Evolutionary conservation across 2,888 invertebrate species (phyloP), one percentile per base, ranked within the genome.

Genomic region (Venusia cambrica): DNA sequence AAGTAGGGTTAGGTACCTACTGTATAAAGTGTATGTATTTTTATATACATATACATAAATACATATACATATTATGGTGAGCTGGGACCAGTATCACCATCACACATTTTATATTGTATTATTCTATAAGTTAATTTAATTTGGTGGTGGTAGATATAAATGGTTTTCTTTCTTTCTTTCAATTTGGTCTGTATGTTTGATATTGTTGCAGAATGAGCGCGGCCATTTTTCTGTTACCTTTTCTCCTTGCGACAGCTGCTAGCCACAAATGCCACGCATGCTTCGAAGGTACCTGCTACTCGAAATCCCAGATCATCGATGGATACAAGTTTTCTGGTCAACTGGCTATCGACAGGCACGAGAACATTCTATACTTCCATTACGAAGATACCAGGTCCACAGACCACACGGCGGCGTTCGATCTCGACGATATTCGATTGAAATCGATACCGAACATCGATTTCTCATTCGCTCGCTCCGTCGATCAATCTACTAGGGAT

Each of bases 311-410:
- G 17, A 57, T 80, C 19, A 60, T 70, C 29, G 59, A 62, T 16
- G 65, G 62, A 18, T 44, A 62, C 15, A 60, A 64, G 30, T 53
- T 79, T 10, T 63, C 73, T 2, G 81, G 80, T 0, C 80, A 80
- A 48, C 42, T 80, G 8, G 77, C 77, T 2, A 54, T 81, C 2
- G 81, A 79, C 21, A 58, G 68, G 39, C 58, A 39, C 0, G 61
- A 62, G 5, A 76, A 80, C 26, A 56, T 68, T 0, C 45, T 80
- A 1, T 73, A 80, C 35, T 75, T 79, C 20, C 77, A 80, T 27
- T 78, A 77, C 41, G 61, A 62, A 45, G 64, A 69, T 3, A 34
- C 40, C 1, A 44, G 45, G 7, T 45, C 51, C 0, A 47, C 37
- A 7, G 77, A 80, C 16, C 61, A 62, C 30, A 80, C 76, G 1